phyloP scores from a whole-genome alignment of 2,113 vertebrate genomes.

The Dasypus novemcinctus region DNA sequence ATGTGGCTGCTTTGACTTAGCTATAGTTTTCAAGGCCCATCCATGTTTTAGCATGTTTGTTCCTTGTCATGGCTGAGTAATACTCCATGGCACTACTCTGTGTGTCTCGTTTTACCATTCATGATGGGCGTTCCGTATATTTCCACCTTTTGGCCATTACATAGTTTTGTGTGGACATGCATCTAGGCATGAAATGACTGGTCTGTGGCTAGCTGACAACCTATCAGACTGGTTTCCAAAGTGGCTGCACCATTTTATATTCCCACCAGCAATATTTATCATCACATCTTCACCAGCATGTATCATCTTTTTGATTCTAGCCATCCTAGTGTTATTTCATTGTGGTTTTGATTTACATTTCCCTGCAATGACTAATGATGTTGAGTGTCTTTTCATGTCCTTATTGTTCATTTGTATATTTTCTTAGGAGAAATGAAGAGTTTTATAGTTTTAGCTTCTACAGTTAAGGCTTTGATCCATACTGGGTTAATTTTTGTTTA shows the following conservation, averaged over 20 bases:
- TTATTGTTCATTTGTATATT: too few species aligned
- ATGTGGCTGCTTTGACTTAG: too few species aligned
- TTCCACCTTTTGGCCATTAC: neutral
- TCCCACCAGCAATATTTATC: neutral
- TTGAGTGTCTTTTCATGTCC: too few species aligned
- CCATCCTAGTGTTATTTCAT: neutral
- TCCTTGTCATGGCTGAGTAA: too few species aligned
- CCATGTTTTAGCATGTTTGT: too few species aligned
- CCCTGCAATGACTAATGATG: neutral
- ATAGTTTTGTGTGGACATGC: neutral
- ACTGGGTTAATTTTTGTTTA: too few species aligned
- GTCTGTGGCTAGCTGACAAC: neutral
- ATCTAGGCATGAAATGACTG: neutral
- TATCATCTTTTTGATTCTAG: neutral
- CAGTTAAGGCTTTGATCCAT: too few species aligned
- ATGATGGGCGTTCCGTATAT: neutral
- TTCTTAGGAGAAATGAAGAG: too few species aligned
- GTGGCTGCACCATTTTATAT: neutral
- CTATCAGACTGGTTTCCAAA: neutral
- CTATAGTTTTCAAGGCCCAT: too few species aligned
- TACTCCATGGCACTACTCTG: too few species aligned
- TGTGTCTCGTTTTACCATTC: neutral
- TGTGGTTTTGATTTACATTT: neutral
- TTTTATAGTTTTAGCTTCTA: too few species aligned
- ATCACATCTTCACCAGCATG: neutral